Evolutionary conservation across 2,888 invertebrate species (phyloP).

Genomic region (Magallana nippona): DNA sequence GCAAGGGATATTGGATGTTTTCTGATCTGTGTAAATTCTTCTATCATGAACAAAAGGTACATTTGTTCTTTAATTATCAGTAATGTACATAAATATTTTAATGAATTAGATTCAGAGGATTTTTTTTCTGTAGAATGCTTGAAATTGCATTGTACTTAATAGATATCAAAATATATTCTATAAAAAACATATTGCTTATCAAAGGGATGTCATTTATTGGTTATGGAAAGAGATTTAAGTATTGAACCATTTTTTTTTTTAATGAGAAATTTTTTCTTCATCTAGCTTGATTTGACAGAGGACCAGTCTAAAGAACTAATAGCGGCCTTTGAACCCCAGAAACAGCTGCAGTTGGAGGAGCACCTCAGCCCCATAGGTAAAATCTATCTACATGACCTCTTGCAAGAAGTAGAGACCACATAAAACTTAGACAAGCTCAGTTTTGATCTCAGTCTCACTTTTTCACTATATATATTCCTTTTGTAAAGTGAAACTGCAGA

Average conservation of each 20-base stretch:
- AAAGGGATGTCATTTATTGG: not conserved
- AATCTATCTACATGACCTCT: too few relatives aligned
- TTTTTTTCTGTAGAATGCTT: too few relatives aligned
- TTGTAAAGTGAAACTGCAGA: too few relatives aligned
- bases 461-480: too few relatives aligned
- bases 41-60: slow-evolving; percentile 81
- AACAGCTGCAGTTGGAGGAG: slow-evolving; percentile 61
- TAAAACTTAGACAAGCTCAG: too few relatives aligned
- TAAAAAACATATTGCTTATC: not conserved
- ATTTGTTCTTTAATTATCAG: too few relatives aligned
- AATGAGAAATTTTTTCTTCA: not conserved
- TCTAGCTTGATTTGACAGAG: slow-evolving; percentile 65
- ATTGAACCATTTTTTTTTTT: not conserved
- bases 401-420: too few relatives aligned
- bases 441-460: too few relatives aligned
- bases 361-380: slow-evolving; percentile 71
- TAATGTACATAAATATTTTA: too few relatives aligned
- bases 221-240: not conserved
- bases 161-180: too few relatives aligned
- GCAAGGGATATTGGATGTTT: slow-evolving; percentile 80
- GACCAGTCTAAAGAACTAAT: slow-evolving; percentile 70
- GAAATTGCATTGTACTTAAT: too few relatives aligned
- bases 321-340: slow-evolving; percentile 75
- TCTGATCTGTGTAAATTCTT: slow-evolving; percentile 82
- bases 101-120: too few relatives aligned